A percentile compares a stretch with the other conserved stretches of the same genome.
phyloP scores from a whole-genome alignment of 1,140 invertebrate genomes.

The Nephila pilipes region DNA sequence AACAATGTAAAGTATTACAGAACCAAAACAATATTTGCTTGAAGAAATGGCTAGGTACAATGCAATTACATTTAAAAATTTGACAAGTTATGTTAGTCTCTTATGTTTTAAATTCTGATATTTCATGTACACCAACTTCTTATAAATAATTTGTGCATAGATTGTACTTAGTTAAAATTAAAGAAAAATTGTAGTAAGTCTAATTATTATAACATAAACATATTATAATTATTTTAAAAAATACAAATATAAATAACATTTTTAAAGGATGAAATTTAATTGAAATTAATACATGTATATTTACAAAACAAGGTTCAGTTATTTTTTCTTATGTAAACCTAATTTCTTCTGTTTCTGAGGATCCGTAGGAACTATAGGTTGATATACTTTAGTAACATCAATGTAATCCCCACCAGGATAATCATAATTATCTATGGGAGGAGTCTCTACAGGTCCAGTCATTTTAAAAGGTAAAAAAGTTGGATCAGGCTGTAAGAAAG shows the following conservation, averaged over 20 bases:
- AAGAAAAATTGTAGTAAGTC: too few species aligned
- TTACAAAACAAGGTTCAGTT: background rate
- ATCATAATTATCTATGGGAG: conserved; percentile 89
- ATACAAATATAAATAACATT: background rate
- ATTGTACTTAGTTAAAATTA: too few species aligned
- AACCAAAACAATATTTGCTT: too few species aligned
- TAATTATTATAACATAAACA: too few species aligned
- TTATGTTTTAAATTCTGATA: too few species aligned
- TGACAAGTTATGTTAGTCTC: too few species aligned
- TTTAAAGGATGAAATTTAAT: background rate
- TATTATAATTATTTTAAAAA: too few species aligned
- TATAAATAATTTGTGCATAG: too few species aligned
- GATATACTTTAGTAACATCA: conserved; percentile 89
- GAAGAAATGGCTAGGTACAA: too few species aligned
- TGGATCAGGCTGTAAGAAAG: conserved; percentile 84
- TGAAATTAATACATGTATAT: background rate
- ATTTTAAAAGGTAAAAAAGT: conserved; percentile 85
- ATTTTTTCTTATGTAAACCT: conserved; percentile 33
- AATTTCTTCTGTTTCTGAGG: conserved; percentile 82
- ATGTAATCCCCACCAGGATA: conserved; percentile 91
- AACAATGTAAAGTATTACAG: too few species aligned
- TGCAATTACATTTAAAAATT: too few species aligned
- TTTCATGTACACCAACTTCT: too few species aligned
- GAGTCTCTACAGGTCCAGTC: conserved; percentile 88
- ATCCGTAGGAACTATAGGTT: conserved; percentile 69